phyloP scores from a whole-genome alignment of 1,140 invertebrate genomes.

The Luehdorfia chinensis region DNA sequence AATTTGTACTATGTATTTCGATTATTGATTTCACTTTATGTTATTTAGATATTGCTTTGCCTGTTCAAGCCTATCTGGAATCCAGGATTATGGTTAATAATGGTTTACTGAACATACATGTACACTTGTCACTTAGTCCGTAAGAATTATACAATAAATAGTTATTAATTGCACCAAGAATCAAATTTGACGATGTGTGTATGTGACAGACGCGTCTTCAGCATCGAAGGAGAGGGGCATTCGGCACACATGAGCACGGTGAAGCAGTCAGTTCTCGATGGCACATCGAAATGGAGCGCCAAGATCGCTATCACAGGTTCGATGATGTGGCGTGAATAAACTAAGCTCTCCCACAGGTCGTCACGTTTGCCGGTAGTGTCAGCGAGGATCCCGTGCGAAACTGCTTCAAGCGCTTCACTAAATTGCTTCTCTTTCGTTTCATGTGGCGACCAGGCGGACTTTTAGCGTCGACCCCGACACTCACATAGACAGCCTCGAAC shows the following conservation, averaged over 20 bases:
- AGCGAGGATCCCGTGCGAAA: constrained; percentile 22
- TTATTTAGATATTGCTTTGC: too few species aligned
- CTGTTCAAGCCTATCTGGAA: too few species aligned
- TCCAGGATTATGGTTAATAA: too few species aligned
- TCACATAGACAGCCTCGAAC: constrained; percentile 98
- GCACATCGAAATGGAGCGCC: constrained; percentile 99
- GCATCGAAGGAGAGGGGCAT: constrained; percentile 96
- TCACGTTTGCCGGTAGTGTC: constrained; percentile 18
- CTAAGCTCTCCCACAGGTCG: constrained; percentile 13
- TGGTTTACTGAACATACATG: too few species aligned
- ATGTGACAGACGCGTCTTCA: constrained; percentile 92
- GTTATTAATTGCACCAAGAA: background rate
- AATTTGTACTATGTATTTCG: too few species aligned
- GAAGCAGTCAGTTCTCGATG: constrained; percentile 99
- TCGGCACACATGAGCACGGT: constrained; percentile 97
- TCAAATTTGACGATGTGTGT: constrained; percentile 53
- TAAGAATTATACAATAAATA: too few species aligned
- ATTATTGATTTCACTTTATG: too few species aligned
- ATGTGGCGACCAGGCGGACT: constrained; percentile 87
- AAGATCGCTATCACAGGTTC: constrained; percentile 99
- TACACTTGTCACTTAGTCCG: too few species aligned
- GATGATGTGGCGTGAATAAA: constrained; percentile 74
- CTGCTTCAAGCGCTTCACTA: constrained; percentile 36
- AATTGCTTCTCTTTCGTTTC: constrained; percentile 76
- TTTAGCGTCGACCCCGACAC: constrained; percentile 99